Base-by-base conservation (phyloP, 2,113 vertebrate genomes). In the Scartelaos histophorus region DNA sequence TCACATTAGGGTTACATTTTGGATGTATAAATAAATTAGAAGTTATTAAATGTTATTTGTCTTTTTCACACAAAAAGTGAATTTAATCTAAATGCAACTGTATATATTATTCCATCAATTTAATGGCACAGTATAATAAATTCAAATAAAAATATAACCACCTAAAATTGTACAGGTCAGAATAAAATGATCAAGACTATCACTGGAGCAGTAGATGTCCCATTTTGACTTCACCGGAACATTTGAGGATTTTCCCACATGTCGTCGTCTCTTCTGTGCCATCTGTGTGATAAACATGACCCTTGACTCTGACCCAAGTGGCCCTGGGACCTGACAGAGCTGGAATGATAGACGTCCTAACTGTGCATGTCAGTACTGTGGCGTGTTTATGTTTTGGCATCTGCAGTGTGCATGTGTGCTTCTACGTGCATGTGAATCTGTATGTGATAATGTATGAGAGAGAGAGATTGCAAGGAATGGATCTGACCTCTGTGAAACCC, bases 281-380 rank as follows among this genome's bases (percentile, higher is more conserved):
- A 0, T 70, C 66, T 19, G 29, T n/a, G 13, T n/a, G 43, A 67
- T 71, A 69, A 75, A 73, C 68, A 82, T 60, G 69, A 82, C 72
- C 64, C 69, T 90, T 87, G 85, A 81, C 72, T 88, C 79, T 89
- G 84, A 87, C 88, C 53, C 84, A 69, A 0, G 21, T 71, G 76
- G 66, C 67, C 75, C 29, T 69, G 71, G 67, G 78, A 79, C 77
- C 79, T 68, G 66, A 60, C 79, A 64, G 75, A 82, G 17, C 25
- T 22, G 29, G 57, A 66, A 16, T 45, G 82, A 68, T 43, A 54
- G 65, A 73, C 51, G 76, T 2, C 38, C 67, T 51, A 35, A 38
- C 69, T 66, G 73, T 82, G 54, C 13, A 10, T 82, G 71, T 35
- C 62, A 67, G 54, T 29, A 35, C 73, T 69, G 74, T 17, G 72